Evolutionary conservation across 2,888 invertebrate species (phyloP), one percentile per base, ranked within the genome.

Genomic region (Diadromus collaris): DNA sequence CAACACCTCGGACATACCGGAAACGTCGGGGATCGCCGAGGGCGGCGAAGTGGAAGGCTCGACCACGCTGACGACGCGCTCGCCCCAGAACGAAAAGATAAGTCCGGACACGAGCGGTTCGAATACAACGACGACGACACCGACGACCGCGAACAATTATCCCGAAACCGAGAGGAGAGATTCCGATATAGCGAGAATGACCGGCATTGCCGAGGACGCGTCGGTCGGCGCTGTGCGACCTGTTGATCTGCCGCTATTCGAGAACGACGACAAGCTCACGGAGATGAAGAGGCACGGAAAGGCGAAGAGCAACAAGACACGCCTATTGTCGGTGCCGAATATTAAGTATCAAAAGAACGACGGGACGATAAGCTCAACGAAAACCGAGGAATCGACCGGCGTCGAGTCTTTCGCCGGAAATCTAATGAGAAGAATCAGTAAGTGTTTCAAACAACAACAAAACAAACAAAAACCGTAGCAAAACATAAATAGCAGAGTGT

Each of bases 391-490:
- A 44, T 76, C 78, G 67, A 71, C 83, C 65, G 76, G 69, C 64
- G 82, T 84, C 84, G 88, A 88, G 76, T 92, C 94, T 81, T 94
- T 95, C 92, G 94, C 95, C 86, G 95, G 95, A 90, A 95, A 93
- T 93, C 92, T 96, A 86, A 95, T 95, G 93, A 94, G 96, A 91
- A 95, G 96, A 93, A 96, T 96, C 94, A 96, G 96, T 97, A 96
- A 97, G 97, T 96, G 60, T 74, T 80, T 74, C 21, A 44, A 69
- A 54, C 10, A 46, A 46, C 46, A 78, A 46, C 67, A 60, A 77
- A 69, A 54, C 6, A 61, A 68, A 48, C 27, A 65, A 65, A 51
- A 16, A 44, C 48, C 29, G 38, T 67, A 67, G 67, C 51, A 38
- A 54, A 51, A 63, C n/a, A 19, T 63, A 24, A 41, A 21, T 73